Evolutionary conservation across 2,113 vertebrate species (phyloP).

Genomic region (Bucco capensis): DNA sequence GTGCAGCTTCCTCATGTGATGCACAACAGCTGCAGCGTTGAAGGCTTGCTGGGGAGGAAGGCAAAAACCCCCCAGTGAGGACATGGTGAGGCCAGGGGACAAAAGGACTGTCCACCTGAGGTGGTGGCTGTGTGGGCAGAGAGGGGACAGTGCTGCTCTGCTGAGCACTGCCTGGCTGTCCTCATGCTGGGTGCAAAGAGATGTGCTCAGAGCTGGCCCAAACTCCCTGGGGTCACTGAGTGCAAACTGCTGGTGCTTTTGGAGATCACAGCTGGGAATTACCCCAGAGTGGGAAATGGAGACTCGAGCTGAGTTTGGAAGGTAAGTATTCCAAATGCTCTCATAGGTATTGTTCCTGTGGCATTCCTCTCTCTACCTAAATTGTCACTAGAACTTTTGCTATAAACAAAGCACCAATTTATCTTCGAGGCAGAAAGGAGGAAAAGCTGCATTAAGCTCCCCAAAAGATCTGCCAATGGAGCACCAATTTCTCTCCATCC

Average conservation of each 20-base stretch:
- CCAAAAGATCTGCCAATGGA: neutral
- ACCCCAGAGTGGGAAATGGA: neutral
- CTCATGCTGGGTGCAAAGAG: rapidly evolving
- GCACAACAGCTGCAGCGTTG: slow-evolving; percentile 79
- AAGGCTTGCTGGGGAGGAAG: slow-evolving; percentile 83
- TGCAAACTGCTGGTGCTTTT: neutral
- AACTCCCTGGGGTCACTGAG: rapidly evolving
- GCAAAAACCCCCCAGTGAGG: neutral
- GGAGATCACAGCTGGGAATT: neutral
- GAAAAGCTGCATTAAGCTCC: neutral
- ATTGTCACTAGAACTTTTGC: neutral
- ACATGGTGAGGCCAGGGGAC: rapidly evolving
- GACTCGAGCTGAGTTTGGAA: neutral
- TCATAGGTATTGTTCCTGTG: neutral
- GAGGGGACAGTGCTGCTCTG: rapidly evolving
- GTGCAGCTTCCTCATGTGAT: slow-evolving; percentile 90
- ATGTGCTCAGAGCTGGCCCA: rapidly evolving
- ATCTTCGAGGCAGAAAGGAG: neutral
- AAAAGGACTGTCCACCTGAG: neutral
- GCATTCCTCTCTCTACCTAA: neutral
- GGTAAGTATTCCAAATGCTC: neutral
- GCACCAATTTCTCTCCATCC: neutral
- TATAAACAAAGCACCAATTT: neutral
- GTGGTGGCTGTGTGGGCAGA: rapidly evolving
- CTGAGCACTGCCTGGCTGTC: neutral